Evolutionary conservation across 2,888 invertebrate genomes (phyloP).

Genomic region (Mesodorylaimus sp.): DNA sequence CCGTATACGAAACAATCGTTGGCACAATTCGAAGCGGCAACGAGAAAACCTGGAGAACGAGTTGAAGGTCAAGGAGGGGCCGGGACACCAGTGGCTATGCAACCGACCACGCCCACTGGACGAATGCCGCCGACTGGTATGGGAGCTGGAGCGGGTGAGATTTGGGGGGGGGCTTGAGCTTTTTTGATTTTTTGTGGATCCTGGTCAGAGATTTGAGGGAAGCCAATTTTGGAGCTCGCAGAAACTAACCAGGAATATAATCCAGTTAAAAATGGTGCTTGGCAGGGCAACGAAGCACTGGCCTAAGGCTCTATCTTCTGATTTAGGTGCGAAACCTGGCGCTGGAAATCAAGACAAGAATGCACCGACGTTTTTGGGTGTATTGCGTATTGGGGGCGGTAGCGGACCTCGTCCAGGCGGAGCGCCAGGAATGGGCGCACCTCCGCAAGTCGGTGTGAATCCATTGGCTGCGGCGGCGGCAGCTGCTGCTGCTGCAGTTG

Average conservation of each 20-base stretch:
- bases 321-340: neutral
- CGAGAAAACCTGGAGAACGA: constrained; percentile 1
- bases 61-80: constrained; percentile 4
- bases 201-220: no score
- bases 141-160: neutral
- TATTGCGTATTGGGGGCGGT: constrained; percentile 1
- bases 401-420: no score
- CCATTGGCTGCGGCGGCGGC: neutral
- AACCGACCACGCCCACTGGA: constrained; percentile 12
- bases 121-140: constrained; percentile 16
- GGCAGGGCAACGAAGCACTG: no score
- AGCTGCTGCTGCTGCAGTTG: constrained; percentile 33
- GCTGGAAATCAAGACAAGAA: constrained; percentile 1
- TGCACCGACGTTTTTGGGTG: constrained; percentile 11
- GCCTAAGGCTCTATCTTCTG: no score
- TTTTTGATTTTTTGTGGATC: no score
- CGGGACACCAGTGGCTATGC: constrained; percentile 2
- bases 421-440: no score
- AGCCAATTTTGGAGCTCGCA: no score
- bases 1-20: constrained; percentile 77
- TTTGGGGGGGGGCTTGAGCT: constrained; percentile 15
- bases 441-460: neutral
- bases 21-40: constrained; percentile 37
- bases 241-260: no score
- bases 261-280: no score